These are phyloP conservation scores for Poeciliopsis occidentalis DNA, from an alignment of 2,113 vertebrate species.

Conservation along the genomic window DNA sequence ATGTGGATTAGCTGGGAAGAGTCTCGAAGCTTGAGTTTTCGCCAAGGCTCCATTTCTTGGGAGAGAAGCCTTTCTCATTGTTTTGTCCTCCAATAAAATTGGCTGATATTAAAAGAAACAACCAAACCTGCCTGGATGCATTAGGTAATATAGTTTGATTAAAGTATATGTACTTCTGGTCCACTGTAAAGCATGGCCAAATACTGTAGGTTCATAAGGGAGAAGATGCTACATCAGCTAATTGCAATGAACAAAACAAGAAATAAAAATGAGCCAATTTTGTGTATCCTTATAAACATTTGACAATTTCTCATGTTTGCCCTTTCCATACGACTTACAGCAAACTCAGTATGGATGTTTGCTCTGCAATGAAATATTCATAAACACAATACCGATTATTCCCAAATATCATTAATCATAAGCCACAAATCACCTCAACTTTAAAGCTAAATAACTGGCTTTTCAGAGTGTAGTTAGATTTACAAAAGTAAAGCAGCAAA, in stretches of 20 bases:
- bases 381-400: constrained; percentile 33
- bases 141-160: background rate
- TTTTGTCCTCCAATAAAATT: background rate
- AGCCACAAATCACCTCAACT: constrained; percentile 35
- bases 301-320: background rate
- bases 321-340: background rate
- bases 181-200: background rate
- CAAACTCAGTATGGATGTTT: background rate
- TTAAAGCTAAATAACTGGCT: constrained; percentile 34
- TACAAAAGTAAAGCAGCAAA: constrained; percentile 27
- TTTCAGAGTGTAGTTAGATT: constrained; percentile 35
- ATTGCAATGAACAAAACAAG: background rate
- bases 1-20: too few relatives aligned
- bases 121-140: background rate
- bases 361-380: constrained; percentile 32
- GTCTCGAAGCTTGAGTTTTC: too few relatives aligned
- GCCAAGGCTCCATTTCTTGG: too few relatives aligned
- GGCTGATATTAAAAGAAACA: background rate
- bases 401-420: constrained; percentile 60
- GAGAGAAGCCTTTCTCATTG: background rate
- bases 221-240: background rate
- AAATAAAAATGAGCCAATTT: background rate
- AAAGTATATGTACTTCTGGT: background rate
- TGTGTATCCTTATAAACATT: background rate
- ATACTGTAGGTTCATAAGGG: background rate